These are phyloP conservation scores for Mamestra brassicae DNA, from an alignment of 2,888 invertebrate genomes.

Conservation along the genomic window DNA sequence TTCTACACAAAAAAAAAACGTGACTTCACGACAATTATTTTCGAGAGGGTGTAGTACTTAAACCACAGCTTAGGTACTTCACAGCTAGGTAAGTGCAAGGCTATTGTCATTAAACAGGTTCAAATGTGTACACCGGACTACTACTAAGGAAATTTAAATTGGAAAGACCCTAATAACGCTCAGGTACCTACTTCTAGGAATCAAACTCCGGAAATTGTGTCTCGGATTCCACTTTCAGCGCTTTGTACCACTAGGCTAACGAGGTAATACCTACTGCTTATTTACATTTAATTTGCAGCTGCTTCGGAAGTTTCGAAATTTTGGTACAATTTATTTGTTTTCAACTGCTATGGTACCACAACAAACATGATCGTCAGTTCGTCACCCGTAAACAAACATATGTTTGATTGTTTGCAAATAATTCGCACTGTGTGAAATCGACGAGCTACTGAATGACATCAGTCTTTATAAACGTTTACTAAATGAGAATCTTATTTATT, in stretches of 20 bases:
- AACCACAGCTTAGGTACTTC: no score
- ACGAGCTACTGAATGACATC: slow-evolving; percentile 61
- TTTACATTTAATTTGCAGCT: neutral
- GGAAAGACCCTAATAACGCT: neutral
- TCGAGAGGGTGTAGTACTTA: neutral
- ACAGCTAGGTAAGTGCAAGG: no score
- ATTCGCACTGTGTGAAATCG: slow-evolving; percentile 60
- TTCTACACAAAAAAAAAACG: neutral
- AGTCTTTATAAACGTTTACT: slow-evolving; percentile 32
- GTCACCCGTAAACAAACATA: slow-evolving; percentile 13
- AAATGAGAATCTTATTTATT: slow-evolving; percentile 31
- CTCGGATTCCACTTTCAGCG: neutral
- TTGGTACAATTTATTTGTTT: neutral
- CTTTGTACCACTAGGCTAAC: neutral
- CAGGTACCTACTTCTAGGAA: neutral
- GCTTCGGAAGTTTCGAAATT: slow-evolving; percentile 7
- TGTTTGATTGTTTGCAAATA: slow-evolving; percentile 49
- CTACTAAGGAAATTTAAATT: neutral
- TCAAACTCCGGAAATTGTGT: neutral
- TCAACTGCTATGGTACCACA: neutral
- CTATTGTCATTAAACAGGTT: no score
- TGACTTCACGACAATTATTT: neutral
- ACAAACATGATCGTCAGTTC: slow-evolving; percentile 11
- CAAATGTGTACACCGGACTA: neutral
- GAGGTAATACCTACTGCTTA: neutral